phyloP scores from a whole-genome alignment of 2,888 invertebrate species.

The Hypsopygia costalis region DNA sequence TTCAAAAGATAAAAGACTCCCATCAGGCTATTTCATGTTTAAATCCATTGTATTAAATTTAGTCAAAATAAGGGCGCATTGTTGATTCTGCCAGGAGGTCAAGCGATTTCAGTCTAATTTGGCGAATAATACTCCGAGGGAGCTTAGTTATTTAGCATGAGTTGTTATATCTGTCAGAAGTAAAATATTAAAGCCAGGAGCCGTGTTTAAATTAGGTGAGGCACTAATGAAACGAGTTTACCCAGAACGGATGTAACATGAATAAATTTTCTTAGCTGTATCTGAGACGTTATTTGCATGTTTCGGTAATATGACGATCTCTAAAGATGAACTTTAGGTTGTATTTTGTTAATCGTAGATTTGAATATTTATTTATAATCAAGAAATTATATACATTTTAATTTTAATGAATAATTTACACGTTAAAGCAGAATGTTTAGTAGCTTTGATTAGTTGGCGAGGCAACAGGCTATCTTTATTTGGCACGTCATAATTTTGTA shows the following conservation, averaged over 20 bases:
- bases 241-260: not conserved
- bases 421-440: too few species aligned
- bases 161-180: not conserved
- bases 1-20: too few species aligned
- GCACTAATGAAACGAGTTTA: constrained; percentile 2
- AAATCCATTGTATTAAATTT: not conserved
- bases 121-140: not conserved
- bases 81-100: constrained; percentile 1
- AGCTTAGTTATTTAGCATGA: not conserved
- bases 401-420: too few species aligned
- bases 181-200: constrained; percentile 1
- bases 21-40: too few species aligned
- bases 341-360: too few species aligned
- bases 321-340: not conserved
- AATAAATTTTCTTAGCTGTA: not conserved
- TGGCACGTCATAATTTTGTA: too few species aligned
- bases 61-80: not conserved
- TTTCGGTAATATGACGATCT: not conserved
- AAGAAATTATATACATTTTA: too few species aligned
- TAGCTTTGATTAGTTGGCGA: too few species aligned
- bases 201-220: constrained; percentile 1
- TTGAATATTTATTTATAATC: too few species aligned
- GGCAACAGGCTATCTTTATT: too few species aligned
- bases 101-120: not conserved
- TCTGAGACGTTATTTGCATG: not conserved